Percentiles rank a stretch among this genome's conserved stretches.
These are phyloP conservation scores for Calliopsis andreniformis DNA, from an alignment of 1,140 invertebrate genomes.

Conservation along the genomic window DNA sequence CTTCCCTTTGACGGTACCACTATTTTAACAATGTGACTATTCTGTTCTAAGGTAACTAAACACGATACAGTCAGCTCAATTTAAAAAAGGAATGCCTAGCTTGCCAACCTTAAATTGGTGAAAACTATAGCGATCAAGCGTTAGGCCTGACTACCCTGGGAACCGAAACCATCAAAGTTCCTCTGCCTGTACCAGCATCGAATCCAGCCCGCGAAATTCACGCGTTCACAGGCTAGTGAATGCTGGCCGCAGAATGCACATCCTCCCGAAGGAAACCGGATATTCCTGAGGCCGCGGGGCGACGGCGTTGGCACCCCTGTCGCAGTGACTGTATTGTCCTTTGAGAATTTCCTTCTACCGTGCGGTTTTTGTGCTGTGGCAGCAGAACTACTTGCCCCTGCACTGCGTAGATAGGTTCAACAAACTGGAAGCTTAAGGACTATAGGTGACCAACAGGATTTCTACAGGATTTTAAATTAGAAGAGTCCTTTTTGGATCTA, in stretches of 20 bases:
- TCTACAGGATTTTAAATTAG: too few relatives aligned
- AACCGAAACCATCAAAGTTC: slow-evolving; percentile 73
- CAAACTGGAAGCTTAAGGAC: too few relatives aligned
- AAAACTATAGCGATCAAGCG: background rate
- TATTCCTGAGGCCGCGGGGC: slow-evolving; percentile 67
- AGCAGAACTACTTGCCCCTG: slow-evolving; percentile 36
- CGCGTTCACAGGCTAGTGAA: slow-evolving; percentile 53
- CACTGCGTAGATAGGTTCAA: too few relatives aligned
- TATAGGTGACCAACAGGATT: too few relatives aligned
- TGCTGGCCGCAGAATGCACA: slow-evolving; percentile 66
- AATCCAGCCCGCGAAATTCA: slow-evolving; percentile 55
- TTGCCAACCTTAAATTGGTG: background rate
- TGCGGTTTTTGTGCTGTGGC: slow-evolving; percentile 34
- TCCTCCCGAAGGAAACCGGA: slow-evolving; percentile 71
- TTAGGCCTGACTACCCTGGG: slow-evolving; percentile 58
- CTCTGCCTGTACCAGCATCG: background rate
- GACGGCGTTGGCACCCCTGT: slow-evolving; percentile 24
- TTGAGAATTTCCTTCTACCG: slow-evolving; percentile 46
- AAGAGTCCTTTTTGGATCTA: too few relatives aligned
- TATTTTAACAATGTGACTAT: too few relatives aligned
- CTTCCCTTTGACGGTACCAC: too few relatives aligned
- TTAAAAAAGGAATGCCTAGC: too few relatives aligned
- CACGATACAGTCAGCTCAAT: too few relatives aligned
- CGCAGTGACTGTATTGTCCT: slow-evolving; percentile 47
- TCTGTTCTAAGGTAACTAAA: too few relatives aligned